Percentiles rank a stretch among this genome's conserved stretches.
phyloP scores from a whole-genome alignment of 2,113 vertebrate genomes.

The Sclerurus mexicanus region DNA sequence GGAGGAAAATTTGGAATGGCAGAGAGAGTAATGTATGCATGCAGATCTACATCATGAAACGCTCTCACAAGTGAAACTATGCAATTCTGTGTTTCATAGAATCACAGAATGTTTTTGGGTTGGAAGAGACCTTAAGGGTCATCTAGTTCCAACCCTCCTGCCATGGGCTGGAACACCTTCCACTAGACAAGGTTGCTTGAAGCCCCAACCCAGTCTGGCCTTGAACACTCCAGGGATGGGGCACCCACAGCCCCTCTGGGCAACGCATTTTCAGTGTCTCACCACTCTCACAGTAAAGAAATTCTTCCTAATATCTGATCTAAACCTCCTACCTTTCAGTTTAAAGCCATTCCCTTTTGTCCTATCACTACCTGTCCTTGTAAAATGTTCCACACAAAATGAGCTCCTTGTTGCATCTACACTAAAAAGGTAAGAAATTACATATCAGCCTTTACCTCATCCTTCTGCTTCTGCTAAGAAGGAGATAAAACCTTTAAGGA shows the following conservation, averaged over 20 bases:
- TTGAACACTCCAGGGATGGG: background rate
- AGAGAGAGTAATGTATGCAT: background rate
- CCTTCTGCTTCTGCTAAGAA: background rate
- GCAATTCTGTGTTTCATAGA: background rate
- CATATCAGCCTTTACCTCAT: background rate
- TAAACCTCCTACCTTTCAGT: background rate
- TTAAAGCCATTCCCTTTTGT: background rate
- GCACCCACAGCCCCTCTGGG: background rate
- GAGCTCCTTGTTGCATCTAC: background rate
- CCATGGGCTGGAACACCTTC: background rate
- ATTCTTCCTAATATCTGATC: background rate
- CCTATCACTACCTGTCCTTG: background rate
- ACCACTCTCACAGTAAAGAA: background rate
- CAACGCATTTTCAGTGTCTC: too few species aligned
- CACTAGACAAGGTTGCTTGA: background rate
- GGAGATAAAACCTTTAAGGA: background rate
- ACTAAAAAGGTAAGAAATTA: background rate
- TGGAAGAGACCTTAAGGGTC: background rate
- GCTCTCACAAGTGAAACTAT: background rate
- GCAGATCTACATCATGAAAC: background rate
- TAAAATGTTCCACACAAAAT: background rate
- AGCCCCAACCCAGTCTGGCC: background rate
- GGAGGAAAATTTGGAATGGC: background rate
- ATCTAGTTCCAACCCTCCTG: too few species aligned
- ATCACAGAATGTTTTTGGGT: background rate